These are phyloP conservation scores for Plusia festucae DNA, from an alignment of 2,888 invertebrate genomes.

Conservation along the genomic window DNA sequence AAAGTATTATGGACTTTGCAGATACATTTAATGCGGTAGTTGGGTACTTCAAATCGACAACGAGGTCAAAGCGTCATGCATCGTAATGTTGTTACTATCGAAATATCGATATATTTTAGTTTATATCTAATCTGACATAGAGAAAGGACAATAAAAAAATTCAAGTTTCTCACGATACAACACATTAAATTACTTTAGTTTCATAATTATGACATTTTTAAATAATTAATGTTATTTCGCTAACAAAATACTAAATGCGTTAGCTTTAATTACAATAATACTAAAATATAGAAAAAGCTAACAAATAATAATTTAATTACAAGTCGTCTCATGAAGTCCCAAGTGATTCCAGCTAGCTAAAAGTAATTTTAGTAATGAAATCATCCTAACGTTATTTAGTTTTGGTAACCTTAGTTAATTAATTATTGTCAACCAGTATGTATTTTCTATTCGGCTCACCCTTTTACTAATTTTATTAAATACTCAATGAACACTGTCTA, in stretches of 20 bases:
- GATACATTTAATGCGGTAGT: slow-evolving; percentile 28
- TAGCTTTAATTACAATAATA: background rate
- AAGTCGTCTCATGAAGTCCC: slow-evolving; percentile 5
- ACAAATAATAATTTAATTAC: slow-evolving; percentile 12
- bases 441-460: slow-evolving; percentile 7
- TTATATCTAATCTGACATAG: too few relatives aligned
- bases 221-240: too few relatives aligned
- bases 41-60: background rate
- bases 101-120: too few relatives aligned
- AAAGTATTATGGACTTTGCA: slow-evolving; percentile 34
- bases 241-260: too few relatives aligned
- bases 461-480: slow-evolving; percentile 10
- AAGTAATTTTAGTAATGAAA: slow-evolving; percentile 22
- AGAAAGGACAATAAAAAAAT: too few relatives aligned
- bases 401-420: slow-evolving; percentile 18
- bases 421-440: slow-evolving; percentile 2
- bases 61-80: background rate
- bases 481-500: background rate
- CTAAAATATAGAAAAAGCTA: background rate
- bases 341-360: slow-evolving; percentile 8
- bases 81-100: too few relatives aligned
- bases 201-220: too few relatives aligned
- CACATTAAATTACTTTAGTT: too few relatives aligned
- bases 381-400: slow-evolving; percentile 19
- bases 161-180: too few relatives aligned